Base-by-base conservation (phyloP, 2,113 vertebrate species). In the Podarcis raffonei region DNA sequence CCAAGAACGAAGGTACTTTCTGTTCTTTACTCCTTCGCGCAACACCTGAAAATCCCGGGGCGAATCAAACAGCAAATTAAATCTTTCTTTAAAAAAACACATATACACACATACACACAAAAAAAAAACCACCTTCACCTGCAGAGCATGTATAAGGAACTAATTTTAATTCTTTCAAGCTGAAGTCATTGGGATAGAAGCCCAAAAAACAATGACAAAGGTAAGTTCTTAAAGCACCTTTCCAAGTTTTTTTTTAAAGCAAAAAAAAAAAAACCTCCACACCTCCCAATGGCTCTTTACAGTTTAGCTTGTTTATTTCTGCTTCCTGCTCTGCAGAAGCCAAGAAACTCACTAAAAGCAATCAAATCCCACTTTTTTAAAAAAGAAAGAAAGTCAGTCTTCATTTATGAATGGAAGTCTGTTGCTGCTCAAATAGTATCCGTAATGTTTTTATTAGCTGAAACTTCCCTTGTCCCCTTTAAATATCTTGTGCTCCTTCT, bases 21-120 rank as follows among this genome's bases (percentile, higher is more conserved):
- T 98, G 98, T 97, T 97, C 97, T 97, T 96, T 96, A 96, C 96
- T 97, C 97, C 96, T 95, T 97, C 95, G 90, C 95, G 96, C 96
- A 98, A 97, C 97, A 98, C 98, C 98, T 98, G 98, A 98, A 98
- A 97, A 96, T 98, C 97, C 96, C 16, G 96, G 96, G 98, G 97
- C 97, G 57, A 98, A 97, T 96, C 96, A 96, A 96, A 97, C 95
- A 98, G 96, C 96, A 96, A 97, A 97, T 97, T 96, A 97, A 97
- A 98, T 96, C 97, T 96, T 74, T 87, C 57, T 76, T 39, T 35
- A 90, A 95, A 85, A 48, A 87, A 35, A 81, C 15, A 74, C 27
- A 96, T 89, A 95, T 22, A 66, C 4, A 18, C 65, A 83, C 62
- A 78, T 2, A 48, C 8, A 48, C 42, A 48, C 42, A 48, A 8